These are phyloP conservation scores for Hyphantria cunea DNA, from an alignment of 1,140 invertebrate species.

Conservation along the genomic window DNA sequence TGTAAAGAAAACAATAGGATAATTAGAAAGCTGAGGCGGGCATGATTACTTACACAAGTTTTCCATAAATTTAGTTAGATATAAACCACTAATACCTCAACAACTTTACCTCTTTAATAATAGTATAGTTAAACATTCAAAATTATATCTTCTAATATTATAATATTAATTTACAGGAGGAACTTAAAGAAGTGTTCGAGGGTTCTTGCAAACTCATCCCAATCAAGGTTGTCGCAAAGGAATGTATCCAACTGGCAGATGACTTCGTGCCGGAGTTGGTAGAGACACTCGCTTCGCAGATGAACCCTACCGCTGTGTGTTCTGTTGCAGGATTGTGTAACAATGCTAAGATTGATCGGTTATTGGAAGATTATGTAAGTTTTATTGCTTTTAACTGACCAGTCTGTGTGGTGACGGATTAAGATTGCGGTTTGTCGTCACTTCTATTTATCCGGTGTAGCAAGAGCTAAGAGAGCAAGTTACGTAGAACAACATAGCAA, in stretches of 20 bases:
- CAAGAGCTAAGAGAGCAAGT: too few relatives aligned
- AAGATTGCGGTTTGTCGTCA: too few relatives aligned
- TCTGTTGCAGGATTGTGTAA: slow-evolving; percentile 94
- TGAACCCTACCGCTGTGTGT: slow-evolving; percentile 93
- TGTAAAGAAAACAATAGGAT: too few relatives aligned
- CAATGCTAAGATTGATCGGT: slow-evolving; percentile 86
- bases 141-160: neutral
- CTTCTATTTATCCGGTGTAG: too few relatives aligned
- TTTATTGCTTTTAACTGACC: neutral
- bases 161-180: slow-evolving; percentile 82
- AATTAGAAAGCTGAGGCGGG: too few relatives aligned
- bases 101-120: too few relatives aligned
- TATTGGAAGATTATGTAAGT: slow-evolving; percentile 83
- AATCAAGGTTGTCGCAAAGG: slow-evolving; percentile 87
- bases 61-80: too few relatives aligned
- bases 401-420: neutral
- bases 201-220: slow-evolving; percentile 93
- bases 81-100: too few relatives aligned
- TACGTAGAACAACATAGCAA: too few relatives aligned
- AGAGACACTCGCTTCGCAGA: slow-evolving; percentile 92
- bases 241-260: slow-evolving; percentile 91
- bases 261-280: slow-evolving; percentile 94
- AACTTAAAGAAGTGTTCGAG: slow-evolving; percentile 93
- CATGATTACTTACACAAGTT: too few relatives aligned
- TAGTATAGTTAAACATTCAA: too few relatives aligned